Base-by-base conservation (phyloP, 1,140 invertebrate genomes). In the Eufriesea mexicana region DNA sequence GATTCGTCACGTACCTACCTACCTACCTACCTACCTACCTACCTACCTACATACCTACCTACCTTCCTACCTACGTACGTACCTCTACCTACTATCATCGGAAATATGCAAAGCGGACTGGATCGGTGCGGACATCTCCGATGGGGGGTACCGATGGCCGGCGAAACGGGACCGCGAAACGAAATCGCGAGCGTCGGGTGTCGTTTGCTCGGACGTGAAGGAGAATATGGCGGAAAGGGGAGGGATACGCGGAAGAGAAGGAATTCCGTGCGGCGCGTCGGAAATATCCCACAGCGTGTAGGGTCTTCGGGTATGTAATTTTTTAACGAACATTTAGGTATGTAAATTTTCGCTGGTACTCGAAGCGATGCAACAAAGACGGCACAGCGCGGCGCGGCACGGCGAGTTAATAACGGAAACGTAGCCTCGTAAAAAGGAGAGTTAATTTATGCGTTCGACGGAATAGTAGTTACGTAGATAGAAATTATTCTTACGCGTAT, bases 331-430 rank as follows among this genome's bases (percentile, higher is more conserved):
- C 71, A n/a, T 81, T 81, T 66, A 35, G 61, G 16, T 28, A 81
- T 75, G 79, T 2, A 81, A 75, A 81, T 81, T 49, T 67, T 55
- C 23, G 18, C 47, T 8, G 20, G 20, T 47, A 20, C 2, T 45
- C 35, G 59, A 45, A 42, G 12, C 79, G 79, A 55, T 66, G 49
- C 59, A 42, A 61, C 45, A 47, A 62, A 79, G 4, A 35, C 35
- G 57, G 20, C 5, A 54, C 49, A 49, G 57, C 12, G 16, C 51
- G 64, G 20, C 23, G 62, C 49, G 35, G 35, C 35, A 35, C 49
- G 45, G 55, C 71, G 25, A 18, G 62, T 54, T 82, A 76, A 76
- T 67, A 76, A 82, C 72, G 79, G 79, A 82, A 76, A 75, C 79
- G 51, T n/a, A 82, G 62, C 62, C 51, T 76, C 79, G 62, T 76